Base-by-base conservation (phyloP, 2,113 vertebrate species). In the Anolis carolinensis region DNA sequence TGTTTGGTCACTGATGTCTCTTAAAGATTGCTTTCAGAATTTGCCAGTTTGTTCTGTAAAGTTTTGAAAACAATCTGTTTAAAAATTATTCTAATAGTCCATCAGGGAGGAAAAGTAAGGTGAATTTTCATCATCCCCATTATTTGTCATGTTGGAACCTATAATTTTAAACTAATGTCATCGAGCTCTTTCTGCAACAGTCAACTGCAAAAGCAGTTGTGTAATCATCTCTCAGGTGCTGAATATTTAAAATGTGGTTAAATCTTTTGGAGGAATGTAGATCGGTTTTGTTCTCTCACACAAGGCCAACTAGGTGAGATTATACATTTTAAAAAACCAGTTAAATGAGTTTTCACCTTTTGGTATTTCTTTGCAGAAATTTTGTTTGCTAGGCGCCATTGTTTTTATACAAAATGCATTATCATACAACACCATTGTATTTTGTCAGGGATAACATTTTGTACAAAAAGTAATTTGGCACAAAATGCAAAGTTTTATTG, bases 21-120 rank as follows among this genome's bases (percentile, higher is more conserved):
- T 81, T 90, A 89, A 93, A 91, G 81, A 87, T 13, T 89, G 59
- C 82, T 83, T 82, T 87, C 74, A 89, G 82, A 84, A 65, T 23
- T 71, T 85, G 81, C 82, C 65, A 72, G 32, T 79, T 68, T 44
- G 34, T 73, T 71, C 52, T 34, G 78, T 62, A 92, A 93, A 88
- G 77, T 87, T 91, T 91, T 90, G 68, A 86, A 93, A 93, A 88
- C 9, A 90, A 84, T 78, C 87, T 89, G 76, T 81, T 92, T 90
- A 89, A 87, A 91, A 91, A 89, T 89, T 90, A 89, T 91, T 85
- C 79, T 88, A 14, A 16, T 93, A 90, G 89, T 91, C 79, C 52
- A 18, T 79, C 36, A 80, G 39, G 2, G 55, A 55, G 21, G 32
- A 72, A 87, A 5, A 27, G 2, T 27, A 32, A 62, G 30, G 36